Percentiles rank a stretch among this genome's conserved stretches.
Evolutionary conservation across 1,140 invertebrate species (phyloP).

Genomic region (Trichogramma pretiosum): DNA sequence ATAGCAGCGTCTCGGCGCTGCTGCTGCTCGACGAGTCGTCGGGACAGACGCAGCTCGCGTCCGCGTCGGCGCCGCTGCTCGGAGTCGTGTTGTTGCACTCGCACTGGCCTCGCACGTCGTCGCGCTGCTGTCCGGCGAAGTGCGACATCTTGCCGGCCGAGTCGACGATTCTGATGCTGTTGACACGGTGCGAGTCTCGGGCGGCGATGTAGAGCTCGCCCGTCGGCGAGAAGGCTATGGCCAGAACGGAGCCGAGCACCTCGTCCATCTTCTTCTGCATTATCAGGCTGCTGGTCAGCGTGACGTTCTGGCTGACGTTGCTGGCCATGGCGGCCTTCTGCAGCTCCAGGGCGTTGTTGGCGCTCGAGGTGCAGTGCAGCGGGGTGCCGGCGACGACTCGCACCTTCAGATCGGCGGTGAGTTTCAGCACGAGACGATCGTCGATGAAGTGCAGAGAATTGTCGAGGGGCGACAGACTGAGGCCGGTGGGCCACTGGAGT

Average conservation of each 20-base stretch:
- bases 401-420: conserved; percentile 84
- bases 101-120: conserved; percentile 37
- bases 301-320: conserved; percentile 23
- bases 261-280: conserved; percentile 43
- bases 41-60: conserved; percentile 50
- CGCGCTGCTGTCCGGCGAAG: conserved; percentile 68
- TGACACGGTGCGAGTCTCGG: conserved; percentile 80
- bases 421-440: conserved; percentile 82
- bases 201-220: conserved; percentile 92
- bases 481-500: conserved; percentile 86
- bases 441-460: conserved; percentile 92
- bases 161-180: conserved; percentile 76
- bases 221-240: conserved; percentile 82
- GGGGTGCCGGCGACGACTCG: conserved; percentile 85
- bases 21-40: conserved; percentile 64
- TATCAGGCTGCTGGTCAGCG: neutral
- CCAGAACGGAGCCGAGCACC: conserved; percentile 65
- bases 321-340: conserved; percentile 24
- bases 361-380: conserved; percentile 60
- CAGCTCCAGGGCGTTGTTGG: conserved; percentile 22
- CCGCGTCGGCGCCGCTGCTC: conserved; percentile 41
- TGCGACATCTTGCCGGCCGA: conserved; percentile 75
- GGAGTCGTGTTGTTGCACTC: conserved; percentile 38
- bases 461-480: conserved; percentile 82
- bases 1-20: conserved; percentile 73